Percentiles rank a stretch among this genome's conserved stretches.
Evolutionary conservation across 2,113 vertebrate species (phyloP).

Genomic region (Antechinus stuartii): DNA sequence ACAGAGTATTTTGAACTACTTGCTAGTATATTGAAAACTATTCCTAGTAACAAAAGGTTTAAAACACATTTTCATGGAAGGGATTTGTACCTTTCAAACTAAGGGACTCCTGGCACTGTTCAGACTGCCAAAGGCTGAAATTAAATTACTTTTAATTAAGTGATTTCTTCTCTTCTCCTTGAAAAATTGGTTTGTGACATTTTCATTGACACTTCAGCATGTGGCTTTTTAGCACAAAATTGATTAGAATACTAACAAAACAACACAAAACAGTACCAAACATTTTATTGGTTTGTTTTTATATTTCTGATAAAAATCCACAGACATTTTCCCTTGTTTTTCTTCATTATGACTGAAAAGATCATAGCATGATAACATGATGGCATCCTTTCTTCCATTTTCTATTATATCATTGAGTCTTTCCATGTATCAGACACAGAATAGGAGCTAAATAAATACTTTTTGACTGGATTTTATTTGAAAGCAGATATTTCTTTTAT

Average conservation of each 20-base stretch:
- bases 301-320: neutral
- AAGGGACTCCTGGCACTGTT: conserved; percentile 10
- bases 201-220: conserved; percentile 39
- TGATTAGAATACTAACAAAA: conserved; percentile 60
- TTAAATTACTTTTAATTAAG: conserved; percentile 62
- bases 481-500: neutral
- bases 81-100: neutral
- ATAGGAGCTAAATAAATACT: neutral
- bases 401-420: neutral
- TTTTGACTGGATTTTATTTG: neutral
- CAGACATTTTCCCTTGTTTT: neutral
- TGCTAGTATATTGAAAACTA: neutral
- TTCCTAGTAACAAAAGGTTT: neutral
- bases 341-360: neutral
- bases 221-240: conserved; percentile 54
- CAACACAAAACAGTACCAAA: conserved; percentile 26
- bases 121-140: conserved; percentile 25
- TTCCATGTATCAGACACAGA: neutral
- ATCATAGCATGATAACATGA: neutral
- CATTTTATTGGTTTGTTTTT: neutral
- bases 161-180: neutral
- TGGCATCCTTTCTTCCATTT: neutral
- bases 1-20: conserved; percentile 17
- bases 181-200: conserved; percentile 29
- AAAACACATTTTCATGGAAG: conserved; percentile 5